Base-by-base conservation (phyloP, 1,140 invertebrate species). In the Penaeus vannamei region DNA sequence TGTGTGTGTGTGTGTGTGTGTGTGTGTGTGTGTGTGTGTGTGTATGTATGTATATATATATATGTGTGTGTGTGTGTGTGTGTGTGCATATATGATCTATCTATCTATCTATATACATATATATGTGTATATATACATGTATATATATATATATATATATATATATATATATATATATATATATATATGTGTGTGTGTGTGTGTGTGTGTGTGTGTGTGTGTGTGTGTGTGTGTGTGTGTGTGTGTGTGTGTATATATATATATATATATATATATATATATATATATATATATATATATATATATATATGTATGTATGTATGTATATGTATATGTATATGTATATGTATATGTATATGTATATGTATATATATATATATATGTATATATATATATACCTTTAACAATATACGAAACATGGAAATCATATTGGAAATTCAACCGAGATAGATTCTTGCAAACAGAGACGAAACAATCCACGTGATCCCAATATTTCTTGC, bases 91-190 rank as follows among this genome's bases (percentile, higher is more conserved):
- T 20, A 26, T 19, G 32, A 8, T 72, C 1, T 72, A 72, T 3
- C n/a, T 72, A 72, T 7, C n/a, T 72, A 72, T n/a, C n/a, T 19
- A 72, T 72, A 29, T 72, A 72, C 26, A 8, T 29, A 72, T 72
- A 29, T n/a, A 72, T 23, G 17, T 23, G n/a, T 23, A 26, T 72
- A 72, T 72, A 26, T 23, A 72, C 17, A 14, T 69, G 64, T 69
- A 26, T 69, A 26, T 19, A 29, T 69, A 17, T 69, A 29, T 69
- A 17, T 69, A 20, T 69, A 20, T 69, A 20, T 69, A 0, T 69
- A 20, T 69, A 20, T 69, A 69, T 69, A 69, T 69, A 69, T 69
- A 69, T 69, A 69, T 69, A 69, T 69, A 69, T 69, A 69, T 69
- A 69, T 10, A 69, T 69, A 69, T 22, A 69, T 69, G 29, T 69